phyloP scores from a whole-genome alignment of 2,888 invertebrate species.

The Caenorhabditis uteleia region DNA sequence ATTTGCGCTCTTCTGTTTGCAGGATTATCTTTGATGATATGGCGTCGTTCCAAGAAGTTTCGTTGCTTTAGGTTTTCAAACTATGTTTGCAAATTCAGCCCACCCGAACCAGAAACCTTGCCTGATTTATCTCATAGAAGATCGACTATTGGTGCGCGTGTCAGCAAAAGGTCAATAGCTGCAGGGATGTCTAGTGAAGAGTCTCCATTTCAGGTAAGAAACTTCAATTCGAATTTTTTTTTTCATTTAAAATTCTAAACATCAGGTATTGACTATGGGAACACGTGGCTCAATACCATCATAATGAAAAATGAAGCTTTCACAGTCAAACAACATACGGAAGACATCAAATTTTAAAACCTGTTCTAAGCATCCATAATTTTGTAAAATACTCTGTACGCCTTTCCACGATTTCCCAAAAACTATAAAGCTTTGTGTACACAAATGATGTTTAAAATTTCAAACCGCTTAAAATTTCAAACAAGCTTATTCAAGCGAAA shows the following conservation, averaged over 20 bases:
- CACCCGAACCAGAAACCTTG: constrained; percentile 53
- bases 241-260: too few relatives aligned
- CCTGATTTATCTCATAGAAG: constrained; percentile 52
- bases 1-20: constrained; percentile 57
- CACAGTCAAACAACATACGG: not conserved
- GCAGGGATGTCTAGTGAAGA: constrained; percentile 29
- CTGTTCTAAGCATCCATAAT: too few relatives aligned
- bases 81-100: constrained; percentile 28
- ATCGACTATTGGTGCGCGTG: constrained; percentile 50
- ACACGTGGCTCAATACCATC: constrained; percentile 33
- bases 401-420: too few relatives aligned
- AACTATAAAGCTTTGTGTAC: too few relatives aligned
- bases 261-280: constrained; percentile 37
- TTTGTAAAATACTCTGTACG: too few relatives aligned
- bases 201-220: too few relatives aligned
- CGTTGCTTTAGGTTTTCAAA: not conserved
- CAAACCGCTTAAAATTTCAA: too few relatives aligned
- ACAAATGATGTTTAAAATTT: too few relatives aligned
- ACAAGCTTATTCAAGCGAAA: too few relatives aligned
- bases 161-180: constrained; percentile 42
- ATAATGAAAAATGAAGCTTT: constrained; percentile 6
- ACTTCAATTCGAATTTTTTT: too few relatives aligned
- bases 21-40: constrained; percentile 54
- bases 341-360: too few relatives aligned
- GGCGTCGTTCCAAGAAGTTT: constrained; percentile 48